phyloP scores from a whole-genome alignment of 2,797 vertebrate genomes.

The Erethizon dorsatum region DNA sequence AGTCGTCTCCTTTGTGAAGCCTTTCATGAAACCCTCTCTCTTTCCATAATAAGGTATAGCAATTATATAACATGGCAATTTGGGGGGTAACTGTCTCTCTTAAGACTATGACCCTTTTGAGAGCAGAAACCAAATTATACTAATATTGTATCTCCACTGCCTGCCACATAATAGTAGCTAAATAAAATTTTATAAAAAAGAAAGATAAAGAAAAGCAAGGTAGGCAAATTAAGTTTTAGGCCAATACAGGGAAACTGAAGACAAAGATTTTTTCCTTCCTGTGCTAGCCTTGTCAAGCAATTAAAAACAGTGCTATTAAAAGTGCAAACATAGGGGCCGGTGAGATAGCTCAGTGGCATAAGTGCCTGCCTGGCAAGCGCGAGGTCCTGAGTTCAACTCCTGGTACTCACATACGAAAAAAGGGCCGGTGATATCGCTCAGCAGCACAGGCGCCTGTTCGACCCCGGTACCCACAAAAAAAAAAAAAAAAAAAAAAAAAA shows the following conservation, averaged over 20 bases:
- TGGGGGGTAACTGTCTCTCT: background rate
- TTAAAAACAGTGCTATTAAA: background rate
- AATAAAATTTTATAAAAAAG: constrained; percentile 1
- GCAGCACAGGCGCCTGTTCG: too few relatives aligned
- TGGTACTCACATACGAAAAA: too few relatives aligned
- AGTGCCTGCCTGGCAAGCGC: too few relatives aligned
- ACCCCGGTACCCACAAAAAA: too few relatives aligned
- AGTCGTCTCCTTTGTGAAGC: constrained; percentile 31
- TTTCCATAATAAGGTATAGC: background rate
- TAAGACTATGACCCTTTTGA: constrained; percentile 41
- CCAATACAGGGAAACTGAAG: constrained; percentile 44
- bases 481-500: background rate
- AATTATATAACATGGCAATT: background rate
- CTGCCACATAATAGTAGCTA: constrained; percentile 31
- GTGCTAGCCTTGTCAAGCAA: background rate
- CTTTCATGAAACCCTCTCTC: background rate
- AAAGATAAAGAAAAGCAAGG: background rate
- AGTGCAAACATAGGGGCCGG: background rate
- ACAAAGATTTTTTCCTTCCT: background rate
- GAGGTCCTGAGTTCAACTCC: too few relatives aligned
- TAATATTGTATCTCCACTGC: background rate
- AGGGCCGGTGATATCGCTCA: too few relatives aligned
- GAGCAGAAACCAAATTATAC: background rate
- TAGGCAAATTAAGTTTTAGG: constrained; percentile 6
- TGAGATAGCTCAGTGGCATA: too few relatives aligned